Evolutionary conservation across 2,888 invertebrate species (phyloP).

Genomic region (Lamproptera curius): DNA sequence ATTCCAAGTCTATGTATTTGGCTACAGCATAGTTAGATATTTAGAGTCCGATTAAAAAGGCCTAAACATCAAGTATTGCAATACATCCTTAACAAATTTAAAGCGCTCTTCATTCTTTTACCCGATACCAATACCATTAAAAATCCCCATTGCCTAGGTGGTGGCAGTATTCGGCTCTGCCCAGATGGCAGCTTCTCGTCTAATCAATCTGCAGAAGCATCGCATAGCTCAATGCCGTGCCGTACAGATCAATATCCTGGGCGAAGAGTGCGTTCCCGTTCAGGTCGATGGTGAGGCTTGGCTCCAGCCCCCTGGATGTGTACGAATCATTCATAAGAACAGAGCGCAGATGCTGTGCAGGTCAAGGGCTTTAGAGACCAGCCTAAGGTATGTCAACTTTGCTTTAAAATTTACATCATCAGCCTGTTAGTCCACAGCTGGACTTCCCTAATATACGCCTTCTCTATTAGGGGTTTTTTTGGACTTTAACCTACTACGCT

Average conservation of each 20-base stretch:
- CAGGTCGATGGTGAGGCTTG: slow-evolving; percentile 99
- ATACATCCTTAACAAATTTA: too few species aligned
- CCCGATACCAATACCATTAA: too few species aligned
- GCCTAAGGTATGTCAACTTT: slow-evolving; percentile 78
- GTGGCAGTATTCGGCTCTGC: slow-evolving; percentile 98
- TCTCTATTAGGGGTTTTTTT: too few species aligned
- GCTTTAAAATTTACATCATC: background rate
- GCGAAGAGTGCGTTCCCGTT: slow-evolving; percentile 94
- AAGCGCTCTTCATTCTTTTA: too few species aligned
- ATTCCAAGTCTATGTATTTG: too few species aligned
- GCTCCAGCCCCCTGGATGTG: slow-evolving; percentile 98
- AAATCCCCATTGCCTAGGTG: slow-evolving; percentile 46
- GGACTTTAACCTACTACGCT: too few species aligned
- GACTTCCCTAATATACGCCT: too few species aligned
- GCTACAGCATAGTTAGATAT: too few species aligned
- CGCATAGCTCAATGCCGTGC: slow-evolving; percentile 97
- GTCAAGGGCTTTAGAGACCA: slow-evolving; percentile 93
- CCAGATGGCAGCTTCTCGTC: slow-evolving; percentile 97
- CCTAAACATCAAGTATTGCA: too few species aligned
- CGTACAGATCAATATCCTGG: slow-evolving; percentile 96
- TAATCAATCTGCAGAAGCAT: slow-evolving; percentile 97
- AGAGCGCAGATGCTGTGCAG: slow-evolving; percentile 97
- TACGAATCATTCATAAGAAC: slow-evolving; percentile 97
- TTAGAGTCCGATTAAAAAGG: too few species aligned
- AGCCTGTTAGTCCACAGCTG: too few species aligned